These are phyloP conservation scores for Synanthedon tipuliformis DNA, from an alignment of 2,888 invertebrate species.

Conservation along the genomic window DNA sequence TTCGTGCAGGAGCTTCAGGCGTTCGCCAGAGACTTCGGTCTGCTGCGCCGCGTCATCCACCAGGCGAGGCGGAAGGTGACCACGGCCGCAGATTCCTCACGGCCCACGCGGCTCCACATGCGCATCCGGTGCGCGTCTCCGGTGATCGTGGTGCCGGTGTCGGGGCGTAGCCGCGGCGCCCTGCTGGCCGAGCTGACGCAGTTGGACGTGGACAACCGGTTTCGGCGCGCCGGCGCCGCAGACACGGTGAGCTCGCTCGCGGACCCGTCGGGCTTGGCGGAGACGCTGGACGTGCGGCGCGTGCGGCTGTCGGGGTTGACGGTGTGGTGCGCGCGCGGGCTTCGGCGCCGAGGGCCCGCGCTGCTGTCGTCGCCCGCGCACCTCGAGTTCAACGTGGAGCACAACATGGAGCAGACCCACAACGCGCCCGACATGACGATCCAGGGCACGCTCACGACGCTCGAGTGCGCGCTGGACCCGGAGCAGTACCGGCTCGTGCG, in stretches of 20 bases:
- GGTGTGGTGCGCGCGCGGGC: slow-evolving; percentile 71
- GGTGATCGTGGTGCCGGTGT: slow-evolving; percentile 87
- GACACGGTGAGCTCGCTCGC: slow-evolving; percentile 61
- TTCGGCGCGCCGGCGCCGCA: slow-evolving; percentile 72
- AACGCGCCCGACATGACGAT: slow-evolving; percentile 85
- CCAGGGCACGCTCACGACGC: slow-evolving; percentile 85
- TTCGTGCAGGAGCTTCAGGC: slow-evolving; percentile 91
- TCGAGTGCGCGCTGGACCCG: slow-evolving; percentile 84
- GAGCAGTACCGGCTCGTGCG: slow-evolving; percentile 89
- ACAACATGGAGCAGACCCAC: slow-evolving; percentile 78
- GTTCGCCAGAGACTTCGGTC: slow-evolving; percentile 86
- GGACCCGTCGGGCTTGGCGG: slow-evolving; percentile 52
- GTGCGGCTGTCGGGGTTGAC: slow-evolving; percentile 82
- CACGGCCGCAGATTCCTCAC: slow-evolving; percentile 53
- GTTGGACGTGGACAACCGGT: slow-evolving; percentile 81
- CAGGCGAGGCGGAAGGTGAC: slow-evolving; percentile 73
- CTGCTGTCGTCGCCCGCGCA: slow-evolving; percentile 86
- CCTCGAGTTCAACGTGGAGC: slow-evolving; percentile 82
- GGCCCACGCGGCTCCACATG: slow-evolving; percentile 74
- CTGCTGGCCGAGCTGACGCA: slow-evolving; percentile 85
- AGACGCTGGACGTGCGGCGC: slow-evolving; percentile 80
- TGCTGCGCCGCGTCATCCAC: slow-evolving; percentile 82
- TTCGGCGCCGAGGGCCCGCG: slow-evolving; percentile 67
- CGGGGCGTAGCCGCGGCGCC: slow-evolving; percentile 80
- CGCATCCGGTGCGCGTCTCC: slow-evolving; percentile 69